Evolutionary conservation across 1,140 invertebrate genomes (phyloP).

Genomic region (Dendroctonus valens): DNA sequence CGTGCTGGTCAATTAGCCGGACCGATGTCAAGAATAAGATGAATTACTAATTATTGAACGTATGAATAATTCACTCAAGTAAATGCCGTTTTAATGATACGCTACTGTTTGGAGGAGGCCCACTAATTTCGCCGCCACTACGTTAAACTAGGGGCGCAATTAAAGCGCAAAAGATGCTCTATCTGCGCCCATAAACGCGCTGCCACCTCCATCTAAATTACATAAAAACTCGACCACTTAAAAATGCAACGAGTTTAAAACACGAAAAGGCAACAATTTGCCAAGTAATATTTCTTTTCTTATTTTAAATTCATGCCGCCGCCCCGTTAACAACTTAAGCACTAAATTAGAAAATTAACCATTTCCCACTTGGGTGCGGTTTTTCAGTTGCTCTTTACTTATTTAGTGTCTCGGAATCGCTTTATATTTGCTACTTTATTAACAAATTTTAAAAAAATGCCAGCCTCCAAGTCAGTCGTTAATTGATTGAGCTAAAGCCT

Average conservation of each 20-base stretch:
- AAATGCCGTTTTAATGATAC: too few relatives aligned
- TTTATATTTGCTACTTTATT: too few relatives aligned
- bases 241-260: constrained; percentile 44
- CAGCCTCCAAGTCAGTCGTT: too few relatives aligned
- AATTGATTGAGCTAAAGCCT: too few relatives aligned
- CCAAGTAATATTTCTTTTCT: constrained; percentile 47
- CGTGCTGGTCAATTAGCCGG: not conserved
- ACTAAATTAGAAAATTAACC: constrained; percentile 52
- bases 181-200: too few relatives aligned
- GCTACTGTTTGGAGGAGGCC: too few relatives aligned
- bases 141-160: too few relatives aligned
- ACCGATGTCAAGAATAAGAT: not conserved
- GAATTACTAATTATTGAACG: not conserved
- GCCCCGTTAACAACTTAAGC: constrained; percentile 46
- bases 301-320: constrained; percentile 46
- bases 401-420: constrained; percentile 37
- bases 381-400: constrained; percentile 45
- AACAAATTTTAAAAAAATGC: too few relatives aligned
- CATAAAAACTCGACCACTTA: constrained; percentile 17
- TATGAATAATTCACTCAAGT: not conserved
- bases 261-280: constrained; percentile 42
- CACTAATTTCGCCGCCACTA: too few relatives aligned
- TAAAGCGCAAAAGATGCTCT: too few relatives aligned
- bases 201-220: not conserved
- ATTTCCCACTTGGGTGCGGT: constrained; percentile 41